phyloP scores from a whole-genome alignment of 2,888 invertebrate species.

The Nephrotoma guestfalica region DNA sequence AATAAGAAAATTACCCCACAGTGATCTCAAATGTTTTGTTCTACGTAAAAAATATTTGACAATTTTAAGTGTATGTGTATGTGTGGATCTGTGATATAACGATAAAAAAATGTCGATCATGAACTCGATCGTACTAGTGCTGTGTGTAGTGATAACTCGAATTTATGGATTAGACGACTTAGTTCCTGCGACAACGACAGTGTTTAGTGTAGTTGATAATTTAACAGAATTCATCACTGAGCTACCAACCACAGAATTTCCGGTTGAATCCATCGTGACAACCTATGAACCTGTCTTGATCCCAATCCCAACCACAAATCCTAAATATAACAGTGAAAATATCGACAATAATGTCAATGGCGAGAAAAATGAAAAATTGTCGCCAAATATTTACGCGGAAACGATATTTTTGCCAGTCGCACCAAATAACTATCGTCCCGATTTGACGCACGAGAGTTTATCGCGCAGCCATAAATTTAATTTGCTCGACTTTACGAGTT shows the following conservation, averaged over 20 bases:
- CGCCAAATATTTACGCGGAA: slow-evolving; percentile 2
- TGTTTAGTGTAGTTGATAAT: not conserved
- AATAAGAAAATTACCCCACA: not conserved
- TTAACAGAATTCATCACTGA: not conserved
- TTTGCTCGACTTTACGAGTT: not conserved
- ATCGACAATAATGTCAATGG: not conserved
- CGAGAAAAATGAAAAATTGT: not conserved
- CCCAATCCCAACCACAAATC: not conserved
- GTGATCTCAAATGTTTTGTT: not conserved
- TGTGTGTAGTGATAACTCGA: not conserved
- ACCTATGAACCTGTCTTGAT: not conserved
- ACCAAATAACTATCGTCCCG: not conserved
- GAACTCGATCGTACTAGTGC: not conserved
- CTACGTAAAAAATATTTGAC: not conserved
- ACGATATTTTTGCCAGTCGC: slow-evolving; percentile 1
- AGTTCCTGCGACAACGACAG: not conserved
- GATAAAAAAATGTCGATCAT: not conserved
- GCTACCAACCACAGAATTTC: not conserved
- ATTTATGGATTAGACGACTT: not conserved
- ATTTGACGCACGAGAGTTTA: slow-evolving; percentile 1
- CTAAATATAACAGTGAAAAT: not conserved
- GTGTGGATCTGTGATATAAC: not conserved
- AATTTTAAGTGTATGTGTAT: not conserved
- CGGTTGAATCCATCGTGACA: not conserved
- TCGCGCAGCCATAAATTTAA: slow-evolving; percentile 1